phyloP scores from a whole-genome alignment of 2,113 vertebrate genomes.

The Oreochromis niloticus region DNA sequence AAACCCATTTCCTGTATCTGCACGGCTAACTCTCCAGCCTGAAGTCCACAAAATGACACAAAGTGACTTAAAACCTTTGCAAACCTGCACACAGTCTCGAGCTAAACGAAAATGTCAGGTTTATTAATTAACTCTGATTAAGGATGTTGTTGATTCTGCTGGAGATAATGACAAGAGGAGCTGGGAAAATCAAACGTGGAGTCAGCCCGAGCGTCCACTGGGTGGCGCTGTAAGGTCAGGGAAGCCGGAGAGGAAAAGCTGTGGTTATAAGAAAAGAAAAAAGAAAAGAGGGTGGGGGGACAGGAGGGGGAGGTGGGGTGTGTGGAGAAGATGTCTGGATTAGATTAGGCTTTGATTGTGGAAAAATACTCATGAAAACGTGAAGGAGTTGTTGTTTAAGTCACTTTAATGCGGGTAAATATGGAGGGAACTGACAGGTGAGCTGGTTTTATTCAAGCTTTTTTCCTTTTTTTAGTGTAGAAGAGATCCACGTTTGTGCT shows the following conservation, averaged over 20 bases:
- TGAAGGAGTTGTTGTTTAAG: not conserved
- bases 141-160: not conserved
- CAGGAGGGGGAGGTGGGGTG: not conserved
- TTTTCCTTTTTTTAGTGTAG: not conserved
- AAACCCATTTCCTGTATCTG: not conserved
- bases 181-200: not conserved
- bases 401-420: not conserved
- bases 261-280: not conserved
- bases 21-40: not conserved
- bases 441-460: not conserved
- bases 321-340: not conserved
- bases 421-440: not conserved
- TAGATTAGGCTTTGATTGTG: not conserved
- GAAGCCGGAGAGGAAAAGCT: slow-evolving; percentile 1
- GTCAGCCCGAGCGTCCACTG: slow-evolving; percentile 14
- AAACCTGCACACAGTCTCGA: not conserved
- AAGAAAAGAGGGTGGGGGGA: not conserved
- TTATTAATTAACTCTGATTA: not conserved
- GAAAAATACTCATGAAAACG: not conserved
- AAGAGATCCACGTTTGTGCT: not conserved
- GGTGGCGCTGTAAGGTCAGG: slow-evolving; percentile 68
- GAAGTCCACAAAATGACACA: not conserved
- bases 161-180: not conserved
- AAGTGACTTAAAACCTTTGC: not conserved
- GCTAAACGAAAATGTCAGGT: not conserved